Conservation (phyloP, 2,113 vertebrate species). For the Plecotus auritus region DNA sequence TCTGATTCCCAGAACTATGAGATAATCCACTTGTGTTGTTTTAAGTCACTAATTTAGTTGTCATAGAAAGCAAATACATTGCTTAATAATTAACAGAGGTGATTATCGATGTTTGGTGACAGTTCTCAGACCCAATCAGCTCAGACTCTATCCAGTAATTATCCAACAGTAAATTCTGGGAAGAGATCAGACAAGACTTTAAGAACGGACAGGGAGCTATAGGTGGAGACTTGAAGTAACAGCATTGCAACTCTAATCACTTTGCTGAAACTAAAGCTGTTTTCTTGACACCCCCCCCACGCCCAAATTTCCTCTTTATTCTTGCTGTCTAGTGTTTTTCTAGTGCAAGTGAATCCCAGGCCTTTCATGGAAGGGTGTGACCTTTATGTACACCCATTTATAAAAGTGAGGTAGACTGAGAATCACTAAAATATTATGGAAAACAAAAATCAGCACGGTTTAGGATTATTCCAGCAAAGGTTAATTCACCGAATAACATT, state of each 20-base stretch:
- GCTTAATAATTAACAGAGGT: background rate
- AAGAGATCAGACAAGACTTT: background rate
- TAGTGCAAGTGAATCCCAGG: background rate
- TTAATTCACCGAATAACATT: constrained; percentile 27
- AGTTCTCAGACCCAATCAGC: background rate
- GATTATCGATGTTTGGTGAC: background rate
- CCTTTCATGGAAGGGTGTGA: background rate
- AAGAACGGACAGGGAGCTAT: background rate
- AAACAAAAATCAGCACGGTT: background rate
- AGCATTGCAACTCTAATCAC: background rate
- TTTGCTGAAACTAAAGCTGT: background rate
- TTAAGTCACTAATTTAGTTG: background rate
- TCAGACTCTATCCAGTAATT: background rate
- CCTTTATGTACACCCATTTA: constrained; percentile 5
- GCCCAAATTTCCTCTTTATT: background rate
- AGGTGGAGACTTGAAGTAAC: background rate
- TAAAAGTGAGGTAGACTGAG: background rate
- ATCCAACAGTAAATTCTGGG: background rate
- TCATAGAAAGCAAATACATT: background rate
- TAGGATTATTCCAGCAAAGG: constrained; percentile 2
- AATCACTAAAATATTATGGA: background rate
- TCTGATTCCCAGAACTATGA: background rate
- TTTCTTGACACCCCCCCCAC: background rate
- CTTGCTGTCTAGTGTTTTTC: background rate
- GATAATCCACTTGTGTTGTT: background rate